Evolutionary conservation across 92 coral and sea anemone genomes (phyloP).

Genomic region (Porites cylindrica): DNA sequence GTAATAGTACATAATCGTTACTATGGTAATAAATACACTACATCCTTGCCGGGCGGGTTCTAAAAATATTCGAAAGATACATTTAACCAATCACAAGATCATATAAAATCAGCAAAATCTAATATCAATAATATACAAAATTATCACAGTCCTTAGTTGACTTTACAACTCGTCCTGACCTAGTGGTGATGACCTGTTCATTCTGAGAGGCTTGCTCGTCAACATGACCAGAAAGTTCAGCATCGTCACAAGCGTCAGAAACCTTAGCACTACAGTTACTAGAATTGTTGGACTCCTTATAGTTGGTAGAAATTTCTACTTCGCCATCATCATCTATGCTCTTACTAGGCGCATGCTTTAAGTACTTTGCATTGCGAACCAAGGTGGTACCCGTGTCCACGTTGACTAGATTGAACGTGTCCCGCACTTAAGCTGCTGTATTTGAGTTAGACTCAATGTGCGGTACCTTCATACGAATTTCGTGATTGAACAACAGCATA

Average conservation of each 20-base stretch:
- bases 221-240: constrained; percentile 12
- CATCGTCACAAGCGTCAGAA: background rate
- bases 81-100: too few species aligned
- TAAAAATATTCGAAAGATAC: too few species aligned
- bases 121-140: constrained; percentile 23
- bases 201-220: background rate
- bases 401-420: constrained; percentile 41
- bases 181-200: too few species aligned
- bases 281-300: background rate
- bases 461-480: too few species aligned
- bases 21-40: too few species aligned
- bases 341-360: constrained; percentile 24
- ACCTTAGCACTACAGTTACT: constrained; percentile 4
- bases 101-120: background rate
- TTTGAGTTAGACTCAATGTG: background rate
- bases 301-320: background rate
- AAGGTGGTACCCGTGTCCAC: constrained; percentile 3
- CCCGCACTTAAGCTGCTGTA: constrained; percentile 25
- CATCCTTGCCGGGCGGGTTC: too few species aligned
- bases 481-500: too few species aligned
- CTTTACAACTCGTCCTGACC: constrained; percentile 21
- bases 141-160: constrained; percentile 32
- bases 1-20: too few species aligned
- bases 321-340: background rate
- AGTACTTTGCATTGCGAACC: constrained; percentile 52